Evolutionary conservation across 2,888 invertebrate species (phyloP), one percentile per base, ranked within the genome.

Genomic region (Drosophila prostipennis): DNA sequence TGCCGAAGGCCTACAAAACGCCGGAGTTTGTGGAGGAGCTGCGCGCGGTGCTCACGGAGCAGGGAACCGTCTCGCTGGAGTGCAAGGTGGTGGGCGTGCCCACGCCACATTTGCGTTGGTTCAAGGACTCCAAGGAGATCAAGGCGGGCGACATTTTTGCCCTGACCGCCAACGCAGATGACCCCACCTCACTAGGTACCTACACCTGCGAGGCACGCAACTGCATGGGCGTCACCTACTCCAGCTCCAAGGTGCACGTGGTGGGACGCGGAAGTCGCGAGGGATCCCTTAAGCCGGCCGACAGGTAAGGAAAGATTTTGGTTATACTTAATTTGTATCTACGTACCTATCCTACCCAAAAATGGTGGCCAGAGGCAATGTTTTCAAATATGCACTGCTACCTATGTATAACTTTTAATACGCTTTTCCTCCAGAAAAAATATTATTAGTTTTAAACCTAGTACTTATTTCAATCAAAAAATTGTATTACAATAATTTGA

Each of bases 81-180:
- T 98, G 98, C 91, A 98, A 98, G 91, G 97, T 97, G 19, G 95
- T 97, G 55, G 97, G 97, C 14, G 96, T 97, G n/a, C 97, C 98
- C 2, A 96, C 97, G 0, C 96, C 96, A 0, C 93, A 95, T 19
- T 90, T 96, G 63, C 93, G 94, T 69, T 96, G 95, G 96, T 96
- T 94, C 91, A 96, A 97, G 93, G 97, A 97, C 91, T 96, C 96
- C 69, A 94, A 95, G 74, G 97, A 97, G 91, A 97, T 97, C 76
- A 96, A 96, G 91, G 97, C 97, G 0, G 97, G 97, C 0, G 97
- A 97, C 90, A 96, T 97, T 34, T 97, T 97, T 89, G 97, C 97
- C 0, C 92, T 97, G 48, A 96, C 96, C 0, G 97, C 96, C 0
- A 96, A 96, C 90, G 95, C 96, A 0, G 95, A 96, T 67, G 97